Evolutionary conservation across 2,888 invertebrate species (phyloP), one percentile per base, ranked within the genome.

Genomic region (Tenthredo amoena): DNA sequence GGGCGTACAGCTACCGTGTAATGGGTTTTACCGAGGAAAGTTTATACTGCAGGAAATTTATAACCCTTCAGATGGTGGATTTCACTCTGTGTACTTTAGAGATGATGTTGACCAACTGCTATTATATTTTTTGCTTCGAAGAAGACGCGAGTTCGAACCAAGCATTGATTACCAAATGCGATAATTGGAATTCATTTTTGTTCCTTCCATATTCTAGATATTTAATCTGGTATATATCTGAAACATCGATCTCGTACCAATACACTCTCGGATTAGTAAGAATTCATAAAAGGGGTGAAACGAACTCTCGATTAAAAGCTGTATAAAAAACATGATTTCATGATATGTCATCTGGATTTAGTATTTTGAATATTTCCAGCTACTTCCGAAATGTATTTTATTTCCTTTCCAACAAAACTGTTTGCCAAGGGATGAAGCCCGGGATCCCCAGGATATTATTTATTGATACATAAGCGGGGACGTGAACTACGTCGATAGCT

Each of bases 31-130:
- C 15, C 50, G 76, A 18, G 18, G 18, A 71, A 89, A 89, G 89
- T 90, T 90, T 89, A 88, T 87, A 89, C 88, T 50, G 12, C 55
- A 21, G 58, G 85, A 79, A 87, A 89, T 88, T 87, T 86, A 86
- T 86, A 86, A 86, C 85, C 86, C 86, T 87, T 87, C 62, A 87
- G 87, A 85, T 85, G 86, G 62, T 85, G 89, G 89, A 91, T 91
- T 90, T 88, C 86, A 88, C 88, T 88, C 89, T 90, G 89, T 91
- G 91, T 91, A 90, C 91, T 89, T 87, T 90, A 87, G 88, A 90
- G 89, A 91, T 91, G 89, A 92, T 91, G 91, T 91, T 91, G 91
- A 91, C 90, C 90, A 89, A 90, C 87, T 88, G 87, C 50, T 34
- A 68, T 31, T 62, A 40, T 62, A 62, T 65, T 68, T 34, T 55